Evolutionary conservation across 2,888 invertebrate species (phyloP).

Genomic region (Leptodirus hochenwartii): DNA sequence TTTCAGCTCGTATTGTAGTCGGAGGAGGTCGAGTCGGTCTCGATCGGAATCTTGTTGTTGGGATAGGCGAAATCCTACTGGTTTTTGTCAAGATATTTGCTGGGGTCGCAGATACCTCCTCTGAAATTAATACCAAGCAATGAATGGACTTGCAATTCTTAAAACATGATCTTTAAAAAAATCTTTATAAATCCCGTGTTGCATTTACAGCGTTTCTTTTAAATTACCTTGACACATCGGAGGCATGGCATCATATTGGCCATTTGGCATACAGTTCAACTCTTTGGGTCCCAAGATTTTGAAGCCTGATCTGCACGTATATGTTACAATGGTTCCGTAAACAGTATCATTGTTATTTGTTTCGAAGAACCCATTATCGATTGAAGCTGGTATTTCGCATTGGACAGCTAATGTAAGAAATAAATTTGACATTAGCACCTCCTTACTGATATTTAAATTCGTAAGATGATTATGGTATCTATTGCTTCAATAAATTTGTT

Average conservation of each 20-base stretch:
- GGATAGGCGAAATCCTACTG: constrained; percentile 9
- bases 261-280: constrained; percentile 53
- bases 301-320: constrained; percentile 52
- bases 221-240: constrained; percentile 43
- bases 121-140: constrained; percentile 7
- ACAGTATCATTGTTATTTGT: constrained; percentile 35
- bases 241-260: constrained; percentile 59
- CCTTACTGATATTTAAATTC: too few species aligned
- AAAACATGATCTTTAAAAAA: neutral
- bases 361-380: constrained; percentile 44
- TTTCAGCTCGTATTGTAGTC: constrained; percentile 25
- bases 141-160: neutral
- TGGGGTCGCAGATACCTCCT: constrained; percentile 8
- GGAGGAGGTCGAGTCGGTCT: constrained; percentile 24
- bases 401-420: constrained; percentile 41
- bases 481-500: neutral
- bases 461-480: neutral
- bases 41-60: constrained; percentile 20
- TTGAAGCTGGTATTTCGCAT: constrained; percentile 48
- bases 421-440: too few species aligned
- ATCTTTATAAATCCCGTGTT: neutral
- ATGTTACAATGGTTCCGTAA: constrained; percentile 58
- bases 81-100: constrained; percentile 6
- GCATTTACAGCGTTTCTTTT: neutral
- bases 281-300: constrained; percentile 46